phyloP scores from a whole-genome alignment of 2,797 vertebrate genomes.

The Ciconia nigra region DNA sequence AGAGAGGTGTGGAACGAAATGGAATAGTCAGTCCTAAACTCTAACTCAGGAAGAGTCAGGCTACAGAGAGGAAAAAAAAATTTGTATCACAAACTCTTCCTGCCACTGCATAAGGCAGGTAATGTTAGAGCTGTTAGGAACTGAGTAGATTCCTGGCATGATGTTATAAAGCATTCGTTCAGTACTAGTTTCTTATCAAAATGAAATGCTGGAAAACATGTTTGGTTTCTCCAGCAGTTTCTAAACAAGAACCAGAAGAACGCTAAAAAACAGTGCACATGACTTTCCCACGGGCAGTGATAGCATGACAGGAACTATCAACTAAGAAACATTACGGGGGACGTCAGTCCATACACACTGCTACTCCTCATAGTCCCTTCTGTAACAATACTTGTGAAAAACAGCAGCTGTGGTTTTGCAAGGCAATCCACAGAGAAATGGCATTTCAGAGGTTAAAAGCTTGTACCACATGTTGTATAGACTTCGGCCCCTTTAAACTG shows the following conservation, averaged over 20 bases:
- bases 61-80: neutral
- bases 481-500: conserved; percentile 30
- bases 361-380: neutral
- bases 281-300: neutral
- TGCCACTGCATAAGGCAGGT: neutral
- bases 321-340: neutral
- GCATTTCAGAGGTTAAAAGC: conserved; percentile 5
- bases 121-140: neutral
- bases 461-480: neutral
- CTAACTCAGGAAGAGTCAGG: neutral
- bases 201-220: neutral
- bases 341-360: neutral
- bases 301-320: neutral
- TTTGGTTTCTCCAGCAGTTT: neutral
- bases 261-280: neutral
- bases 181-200: neutral
- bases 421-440: neutral
- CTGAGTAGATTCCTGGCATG: neutral
- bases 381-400: neutral
- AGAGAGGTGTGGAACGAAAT: neutral
- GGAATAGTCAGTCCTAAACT: neutral
- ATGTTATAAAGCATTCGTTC: neutral
- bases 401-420: neutral
- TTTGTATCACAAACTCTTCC: neutral
- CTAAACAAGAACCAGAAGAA: neutral